phyloP scores from a whole-genome alignment of 92 coral and sea anemone species.

The Metridium senile region DNA sequence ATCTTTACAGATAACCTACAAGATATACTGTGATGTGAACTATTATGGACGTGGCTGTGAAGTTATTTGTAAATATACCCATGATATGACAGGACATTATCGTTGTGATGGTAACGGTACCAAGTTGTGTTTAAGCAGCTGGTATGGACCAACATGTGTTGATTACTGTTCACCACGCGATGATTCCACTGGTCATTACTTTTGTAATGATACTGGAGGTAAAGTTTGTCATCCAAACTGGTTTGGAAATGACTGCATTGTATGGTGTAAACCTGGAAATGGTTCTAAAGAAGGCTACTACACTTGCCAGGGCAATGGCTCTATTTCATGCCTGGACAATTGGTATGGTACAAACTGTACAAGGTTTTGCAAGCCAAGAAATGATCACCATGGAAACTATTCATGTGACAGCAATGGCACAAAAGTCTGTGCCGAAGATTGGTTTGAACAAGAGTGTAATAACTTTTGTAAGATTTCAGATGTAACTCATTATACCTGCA shows the following conservation, averaged over 20 bases:
- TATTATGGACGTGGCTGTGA: slow-evolving; percentile 34
- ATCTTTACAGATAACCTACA: slow-evolving; percentile 19
- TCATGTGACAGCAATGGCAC: slow-evolving; percentile 59
- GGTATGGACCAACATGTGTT: slow-evolving; percentile 70
- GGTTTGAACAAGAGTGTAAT: slow-evolving; percentile 61
- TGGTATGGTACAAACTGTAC: slow-evolving; percentile 72
- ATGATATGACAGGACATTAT: slow-evolving; percentile 69
- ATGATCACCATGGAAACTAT: slow-evolving; percentile 58
- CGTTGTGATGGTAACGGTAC: slow-evolving; percentile 35
- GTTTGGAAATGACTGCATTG: slow-evolving; percentile 51
- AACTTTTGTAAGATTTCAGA: background rate
- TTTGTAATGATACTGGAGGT: slow-evolving; percentile 34
- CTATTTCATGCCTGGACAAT: slow-evolving; percentile 31
- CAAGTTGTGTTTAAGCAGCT: slow-evolving; percentile 54
- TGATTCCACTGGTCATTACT: slow-evolving; percentile 62
- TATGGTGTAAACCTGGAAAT: slow-evolving; percentile 52
- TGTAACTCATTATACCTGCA: slow-evolving; percentile 57
- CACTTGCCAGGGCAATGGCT: slow-evolving; percentile 42
- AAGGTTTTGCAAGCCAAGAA: slow-evolving; percentile 50
- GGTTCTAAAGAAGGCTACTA: slow-evolving; percentile 39
- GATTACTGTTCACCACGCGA: slow-evolving; percentile 68
- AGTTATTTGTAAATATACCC: slow-evolving; percentile 55
- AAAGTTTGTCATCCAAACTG: slow-evolving; percentile 30
- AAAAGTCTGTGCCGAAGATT: slow-evolving; percentile 48
- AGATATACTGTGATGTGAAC: slow-evolving; percentile 34